Evolutionary conservation across 2,888 invertebrate genomes (phyloP).

Genomic region (Alviniconcha strummeri): DNA sequence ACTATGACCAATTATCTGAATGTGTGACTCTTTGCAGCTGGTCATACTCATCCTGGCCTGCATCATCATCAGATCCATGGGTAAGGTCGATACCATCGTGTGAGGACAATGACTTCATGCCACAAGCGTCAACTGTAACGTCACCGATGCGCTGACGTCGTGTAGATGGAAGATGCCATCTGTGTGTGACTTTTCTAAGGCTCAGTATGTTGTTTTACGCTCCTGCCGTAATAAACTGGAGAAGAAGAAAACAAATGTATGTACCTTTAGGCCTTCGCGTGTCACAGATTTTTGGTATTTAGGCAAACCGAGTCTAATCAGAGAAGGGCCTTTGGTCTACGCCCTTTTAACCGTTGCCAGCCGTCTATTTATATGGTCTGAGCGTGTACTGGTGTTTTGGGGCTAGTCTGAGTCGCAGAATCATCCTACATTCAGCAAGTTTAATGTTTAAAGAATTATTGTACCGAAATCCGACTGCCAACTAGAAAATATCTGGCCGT

Average conservation of each 20-base stretch:
- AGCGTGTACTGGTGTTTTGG: no score
- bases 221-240: not conserved
- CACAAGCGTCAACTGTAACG: not conserved
- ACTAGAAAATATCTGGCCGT: no score
- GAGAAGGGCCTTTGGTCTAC: no score
- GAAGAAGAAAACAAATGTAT: not conserved
- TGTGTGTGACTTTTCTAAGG: not conserved
- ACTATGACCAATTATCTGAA: not conserved
- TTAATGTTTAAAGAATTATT: no score
- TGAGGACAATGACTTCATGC: not conserved
- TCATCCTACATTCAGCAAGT: no score
- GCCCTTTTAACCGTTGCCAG: no score
- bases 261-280: not conserved
- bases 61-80: not conserved
- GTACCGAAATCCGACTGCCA: no score
- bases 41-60: not conserved
- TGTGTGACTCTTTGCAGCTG: not conserved
- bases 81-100: not conserved
- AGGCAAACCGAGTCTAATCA: not conserved
- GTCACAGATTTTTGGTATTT: not conserved
- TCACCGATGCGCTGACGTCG: no score
- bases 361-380: no score
- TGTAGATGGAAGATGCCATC: not conserved
- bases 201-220: not conserved
- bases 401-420: no score